phyloP scores from a whole-genome alignment of 1,140 invertebrate species.

The Macrosteles quadrilineatus region DNA sequence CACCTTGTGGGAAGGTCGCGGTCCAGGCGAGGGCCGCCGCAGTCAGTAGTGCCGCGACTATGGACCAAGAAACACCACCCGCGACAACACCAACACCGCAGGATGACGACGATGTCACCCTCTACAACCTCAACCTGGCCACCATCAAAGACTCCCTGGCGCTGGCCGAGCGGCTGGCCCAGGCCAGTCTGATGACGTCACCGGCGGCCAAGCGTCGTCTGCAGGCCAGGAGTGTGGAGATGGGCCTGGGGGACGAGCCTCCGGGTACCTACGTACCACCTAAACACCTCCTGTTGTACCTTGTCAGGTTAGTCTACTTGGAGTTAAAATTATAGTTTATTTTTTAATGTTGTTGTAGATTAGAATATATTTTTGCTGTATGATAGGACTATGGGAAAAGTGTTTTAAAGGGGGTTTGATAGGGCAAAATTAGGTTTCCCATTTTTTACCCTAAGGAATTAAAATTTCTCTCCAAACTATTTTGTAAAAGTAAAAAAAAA shows the following conservation, averaged over 20 bases:
- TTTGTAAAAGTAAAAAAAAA: no score
- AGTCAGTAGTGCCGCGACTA: background rate
- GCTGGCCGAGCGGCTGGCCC: constrained; percentile 59
- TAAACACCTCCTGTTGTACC: constrained; percentile 61
- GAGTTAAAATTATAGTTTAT: no score
- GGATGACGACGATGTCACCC: constrained; percentile 2
- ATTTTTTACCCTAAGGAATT: no score
- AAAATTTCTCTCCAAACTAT: no score
- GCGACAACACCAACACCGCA: background rate
- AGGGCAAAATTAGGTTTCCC: no score
- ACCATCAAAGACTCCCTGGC: constrained; percentile 55
- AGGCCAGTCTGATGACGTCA: constrained; percentile 58
- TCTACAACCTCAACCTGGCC: constrained; percentile 40
- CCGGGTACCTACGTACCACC: constrained; percentile 56
- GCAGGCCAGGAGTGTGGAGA: constrained; percentile 55
- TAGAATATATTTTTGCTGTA: no score
- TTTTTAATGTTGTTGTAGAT: no score
- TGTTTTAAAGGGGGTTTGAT: no score
- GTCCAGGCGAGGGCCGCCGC: no score
- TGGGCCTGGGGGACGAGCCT: constrained; percentile 50
- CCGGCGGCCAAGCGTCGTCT: constrained; percentile 56
- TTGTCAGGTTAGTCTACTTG: constrained; percentile 62
- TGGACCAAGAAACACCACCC: background rate
- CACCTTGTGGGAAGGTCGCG: no score
- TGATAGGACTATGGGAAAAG: no score